Base-by-base conservation (phyloP, 1,140 invertebrate genomes). In the Eciton burchellii region DNA sequence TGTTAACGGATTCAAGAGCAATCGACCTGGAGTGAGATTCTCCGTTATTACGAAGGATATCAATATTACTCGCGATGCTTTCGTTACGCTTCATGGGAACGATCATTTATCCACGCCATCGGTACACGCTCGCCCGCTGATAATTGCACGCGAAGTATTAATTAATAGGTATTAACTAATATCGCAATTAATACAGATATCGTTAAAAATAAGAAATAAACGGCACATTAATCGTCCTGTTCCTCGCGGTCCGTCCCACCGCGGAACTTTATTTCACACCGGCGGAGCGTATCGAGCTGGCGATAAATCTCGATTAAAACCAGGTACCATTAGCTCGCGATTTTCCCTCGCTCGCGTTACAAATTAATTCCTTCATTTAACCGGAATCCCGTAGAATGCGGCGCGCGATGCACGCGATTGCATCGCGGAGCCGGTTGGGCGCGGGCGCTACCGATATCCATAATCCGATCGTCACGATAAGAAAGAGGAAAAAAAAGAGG, bases 381-480 rank as follows among this genome's bases (percentile, higher is more conserved):
- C 43, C 49, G 62, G 63, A 79, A 68, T 70, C 74, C 56, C 29
- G 35, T 76, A 62, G 49, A 6, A 68, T 35, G 21, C 29, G 63
- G 52, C 54, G 24, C 47, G 49, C 52, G 62, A 19, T 21, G 29
- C 74, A 68, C 49, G 49, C 74, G 47, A 77, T 49, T n/a, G n/a
- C n/a, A n/a, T 77, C 74, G 49, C 3, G 21, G 60, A 82, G 41
- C 68, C 83, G 77, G 86, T 91, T 89, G 49, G 21, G 19, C 11
- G 45, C 59, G 52, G 56, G 12, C 72, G 49, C 54, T 49, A 21
- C 16, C 21, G 29, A 26, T 41, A 54, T 70, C 74, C 43, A 70
- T 70, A 77, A 57, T 56, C 29, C 49, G 21, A 29, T 43, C n/a
- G 87, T 89, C 84, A 89, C 84, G 84, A 16, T 35, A 60, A 81